Conservation (phyloP, 2,113 vertebrate genomes). For the Propithecus coquereli region DNA sequence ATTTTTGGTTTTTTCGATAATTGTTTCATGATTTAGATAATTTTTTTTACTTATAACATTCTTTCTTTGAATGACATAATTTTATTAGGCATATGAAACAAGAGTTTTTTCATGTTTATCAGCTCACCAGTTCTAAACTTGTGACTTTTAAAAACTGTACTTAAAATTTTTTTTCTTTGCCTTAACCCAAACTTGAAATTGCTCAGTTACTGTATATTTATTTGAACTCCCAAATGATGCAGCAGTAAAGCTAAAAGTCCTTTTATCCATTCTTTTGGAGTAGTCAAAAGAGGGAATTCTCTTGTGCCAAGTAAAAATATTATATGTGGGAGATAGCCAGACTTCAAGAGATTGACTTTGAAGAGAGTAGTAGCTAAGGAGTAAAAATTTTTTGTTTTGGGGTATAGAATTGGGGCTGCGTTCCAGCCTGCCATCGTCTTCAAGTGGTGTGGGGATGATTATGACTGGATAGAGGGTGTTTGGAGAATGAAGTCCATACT, state of each 20-base stretch:
- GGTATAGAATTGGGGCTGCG: neutral
- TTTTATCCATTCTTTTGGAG: constrained; percentile 32
- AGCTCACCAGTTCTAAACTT: constrained; percentile 3
- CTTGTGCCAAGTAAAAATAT: constrained; percentile 32
- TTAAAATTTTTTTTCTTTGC: constrained; percentile 24
- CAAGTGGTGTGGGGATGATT: neutral
- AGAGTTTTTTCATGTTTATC: constrained; percentile 48
- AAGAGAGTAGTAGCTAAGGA: constrained; percentile 26
- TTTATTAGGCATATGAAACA: constrained; percentile 3
- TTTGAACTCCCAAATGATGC: constrained; percentile 22
- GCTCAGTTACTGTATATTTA: constrained; percentile 35
- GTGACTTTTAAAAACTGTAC: constrained; percentile 31
- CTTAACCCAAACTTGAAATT: constrained; percentile 26
- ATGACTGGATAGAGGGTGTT: neutral
- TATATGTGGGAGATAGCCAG: constrained; percentile 18
- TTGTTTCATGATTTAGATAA: constrained; percentile 10
- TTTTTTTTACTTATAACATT: constrained; percentile 6
- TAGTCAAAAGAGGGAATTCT: constrained; percentile 48
- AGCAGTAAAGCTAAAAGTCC: neutral
- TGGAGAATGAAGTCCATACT: neutral
- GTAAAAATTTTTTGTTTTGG: constrained; percentile 11
- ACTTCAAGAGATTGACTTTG: constrained; percentile 30
- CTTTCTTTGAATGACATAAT: constrained; percentile 34
- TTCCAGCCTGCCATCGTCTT: neutral
- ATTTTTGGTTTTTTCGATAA: constrained; percentile 44